Evolutionary conservation across 1,140 invertebrate genomes (phyloP).

Genomic region (Akabosia matsudoensis): DNA sequence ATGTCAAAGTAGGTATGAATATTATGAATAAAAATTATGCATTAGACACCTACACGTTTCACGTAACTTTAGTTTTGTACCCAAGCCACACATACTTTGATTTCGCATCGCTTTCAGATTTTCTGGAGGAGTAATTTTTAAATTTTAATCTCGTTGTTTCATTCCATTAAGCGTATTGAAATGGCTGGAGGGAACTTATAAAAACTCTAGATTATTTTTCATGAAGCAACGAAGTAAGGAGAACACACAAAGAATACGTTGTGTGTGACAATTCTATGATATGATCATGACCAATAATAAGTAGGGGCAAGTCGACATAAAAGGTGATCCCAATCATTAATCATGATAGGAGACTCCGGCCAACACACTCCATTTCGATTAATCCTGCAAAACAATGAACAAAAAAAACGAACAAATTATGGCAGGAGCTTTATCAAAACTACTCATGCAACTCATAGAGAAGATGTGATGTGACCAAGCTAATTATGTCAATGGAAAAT

Average conservation of each 20-base stretch:
- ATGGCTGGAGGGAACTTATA: not conserved
- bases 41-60: not conserved
- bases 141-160: not conserved
- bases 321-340: not conserved
- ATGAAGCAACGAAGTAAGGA: too few relatives aligned
- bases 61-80: not conserved
- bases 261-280: not conserved
- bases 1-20: not conserved
- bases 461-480: not conserved
- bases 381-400: not conserved
- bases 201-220: not conserved
- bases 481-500: slow-evolving; percentile 17
- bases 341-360: not conserved
- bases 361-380: not conserved
- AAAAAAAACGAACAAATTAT: too few relatives aligned
- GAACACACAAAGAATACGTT: not conserved
- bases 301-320: not conserved
- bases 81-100: too few relatives aligned
- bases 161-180: not conserved
- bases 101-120: not conserved
- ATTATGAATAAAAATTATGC: not conserved
- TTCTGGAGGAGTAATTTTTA: not conserved
- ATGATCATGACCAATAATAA: not conserved
- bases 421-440: not conserved
- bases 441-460: not conserved